These are phyloP conservation scores for Melanotaenia maccullochi DNA, from an alignment of 2,797 vertebrate genomes.

Conservation along the genomic window DNA sequence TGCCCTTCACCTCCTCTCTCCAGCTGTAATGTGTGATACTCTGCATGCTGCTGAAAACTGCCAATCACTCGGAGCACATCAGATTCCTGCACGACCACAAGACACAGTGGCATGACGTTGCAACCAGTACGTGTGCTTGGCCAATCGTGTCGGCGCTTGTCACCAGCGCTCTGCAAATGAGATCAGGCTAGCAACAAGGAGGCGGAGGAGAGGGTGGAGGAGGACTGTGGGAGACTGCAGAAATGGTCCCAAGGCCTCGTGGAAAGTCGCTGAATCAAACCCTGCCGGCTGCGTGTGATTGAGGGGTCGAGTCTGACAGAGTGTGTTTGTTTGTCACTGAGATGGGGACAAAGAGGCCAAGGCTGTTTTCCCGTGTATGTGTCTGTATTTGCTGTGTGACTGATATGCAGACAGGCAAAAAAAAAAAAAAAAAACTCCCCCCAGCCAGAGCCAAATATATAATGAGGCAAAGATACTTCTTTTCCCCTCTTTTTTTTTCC, in stretches of 20 bases:
- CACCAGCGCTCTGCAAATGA: slow-evolving; percentile 64
- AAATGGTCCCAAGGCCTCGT: slow-evolving; percentile 52
- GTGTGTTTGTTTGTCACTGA: slow-evolving; percentile 37
- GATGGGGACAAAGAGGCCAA: slow-evolving; percentile 35
- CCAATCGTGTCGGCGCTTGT: slow-evolving; percentile 69
- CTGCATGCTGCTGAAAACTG: slow-evolving; percentile 41
- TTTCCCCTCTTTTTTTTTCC: not conserved
- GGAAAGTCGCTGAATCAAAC: slow-evolving; percentile 54
- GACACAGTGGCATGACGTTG: slow-evolving; percentile 53
- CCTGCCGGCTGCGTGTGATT: slow-evolving; percentile 53
- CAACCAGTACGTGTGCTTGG: slow-evolving; percentile 43
- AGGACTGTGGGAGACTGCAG: slow-evolving; percentile 64
- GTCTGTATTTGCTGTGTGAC: slow-evolving; percentile 50
- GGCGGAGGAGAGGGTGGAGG: slow-evolving; percentile 46
- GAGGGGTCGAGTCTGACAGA: slow-evolving; percentile 46
- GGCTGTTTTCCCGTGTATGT: slow-evolving; percentile 2
- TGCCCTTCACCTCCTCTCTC: slow-evolving; percentile 20
- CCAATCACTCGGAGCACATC: slow-evolving; percentile 41
- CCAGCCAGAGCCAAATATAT: slow-evolving; percentile 57
- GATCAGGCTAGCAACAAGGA: slow-evolving; percentile 75
- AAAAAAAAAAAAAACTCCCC: slow-evolving; percentile 37
- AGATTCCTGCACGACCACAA: slow-evolving; percentile 66
- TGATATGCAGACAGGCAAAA: slow-evolving; percentile 45
- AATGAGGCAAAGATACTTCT: slow-evolving; percentile 59
- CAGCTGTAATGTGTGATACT: slow-evolving; percentile 32